phyloP scores from a whole-genome alignment of 2,113 vertebrate genomes.

The Gopherus flavomarginatus region DNA sequence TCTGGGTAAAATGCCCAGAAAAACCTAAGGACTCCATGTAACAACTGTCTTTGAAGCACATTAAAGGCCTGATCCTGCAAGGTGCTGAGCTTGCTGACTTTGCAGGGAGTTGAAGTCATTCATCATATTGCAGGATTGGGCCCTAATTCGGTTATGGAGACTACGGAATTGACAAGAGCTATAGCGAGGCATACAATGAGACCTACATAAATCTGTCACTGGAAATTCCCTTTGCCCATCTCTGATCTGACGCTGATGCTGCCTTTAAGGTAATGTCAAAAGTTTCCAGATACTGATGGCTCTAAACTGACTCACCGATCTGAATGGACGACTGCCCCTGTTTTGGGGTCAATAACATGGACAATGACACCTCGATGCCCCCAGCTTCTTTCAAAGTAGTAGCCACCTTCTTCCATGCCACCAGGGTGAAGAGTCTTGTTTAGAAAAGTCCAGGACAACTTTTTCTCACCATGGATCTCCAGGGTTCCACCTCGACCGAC shows the following conservation, averaged over 20 bases:
- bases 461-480: slow-evolving; percentile 90
- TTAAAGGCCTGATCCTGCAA: not conserved
- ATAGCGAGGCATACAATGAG: not conserved
- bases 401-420: slow-evolving; percentile 88
- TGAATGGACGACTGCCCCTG: slow-evolving; percentile 85
- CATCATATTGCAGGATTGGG: not conserved
- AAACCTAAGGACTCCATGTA: not conserved
- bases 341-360: slow-evolving; percentile 88
- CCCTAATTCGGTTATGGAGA: not conserved
- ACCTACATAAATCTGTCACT: not conserved
- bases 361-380: slow-evolving; percentile 94
- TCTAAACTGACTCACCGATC: slow-evolving; percentile 83
- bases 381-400: slow-evolving; percentile 93
- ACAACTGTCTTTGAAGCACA: not conserved
- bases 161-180: not conserved
- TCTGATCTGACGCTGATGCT: not conserved
- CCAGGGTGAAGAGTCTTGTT: slow-evolving; percentile 91
- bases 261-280: not conserved
- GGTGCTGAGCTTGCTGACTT: not conserved
- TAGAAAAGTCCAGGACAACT: slow-evolving; percentile 95
- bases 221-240: not conserved
- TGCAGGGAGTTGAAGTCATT: not conserved
- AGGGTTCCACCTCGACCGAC: slow-evolving; percentile 88
- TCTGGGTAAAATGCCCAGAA: not conserved
- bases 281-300: not conserved